Conservation (phyloP, 2,113 vertebrate genomes). For the Phrynosoma platyrhinos region DNA sequence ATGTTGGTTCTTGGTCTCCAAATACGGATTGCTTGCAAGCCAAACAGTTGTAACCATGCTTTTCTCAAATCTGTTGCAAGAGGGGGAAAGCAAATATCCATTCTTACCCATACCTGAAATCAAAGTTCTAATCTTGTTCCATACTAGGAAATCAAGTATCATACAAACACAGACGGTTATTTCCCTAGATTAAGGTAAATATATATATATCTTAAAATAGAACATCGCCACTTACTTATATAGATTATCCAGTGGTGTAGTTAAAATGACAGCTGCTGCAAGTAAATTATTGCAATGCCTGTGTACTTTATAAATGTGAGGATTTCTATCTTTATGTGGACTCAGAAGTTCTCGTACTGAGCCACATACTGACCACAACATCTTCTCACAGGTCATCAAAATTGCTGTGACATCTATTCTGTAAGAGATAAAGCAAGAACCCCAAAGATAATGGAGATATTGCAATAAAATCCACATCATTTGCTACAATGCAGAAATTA, state of each 20-base stretch:
- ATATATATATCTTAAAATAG: constrained; percentile 35
- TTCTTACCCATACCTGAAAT: not conserved
- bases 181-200: constrained; percentile 1
- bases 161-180: not conserved
- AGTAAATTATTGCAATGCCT: constrained; percentile 89
- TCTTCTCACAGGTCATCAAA: constrained; percentile 88
- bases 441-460: not conserved
- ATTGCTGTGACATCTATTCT: constrained; percentile 90
- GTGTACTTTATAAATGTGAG: constrained; percentile 86
- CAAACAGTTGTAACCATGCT: not conserved
- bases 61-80: not conserved
- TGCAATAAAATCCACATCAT: constrained; percentile 16
- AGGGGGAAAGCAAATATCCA: not conserved
- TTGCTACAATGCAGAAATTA: not conserved
- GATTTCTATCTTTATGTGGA: constrained; percentile 68
- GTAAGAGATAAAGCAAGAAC: constrained; percentile 43
- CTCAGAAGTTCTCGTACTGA: constrained; percentile 81
- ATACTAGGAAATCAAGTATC: not conserved
- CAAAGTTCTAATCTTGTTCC: not conserved
- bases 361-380: constrained; percentile 90
- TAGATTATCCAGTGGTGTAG: constrained; percentile 85
- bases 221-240: constrained; percentile 81
- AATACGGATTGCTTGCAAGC: not conserved
- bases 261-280: constrained; percentile 82
- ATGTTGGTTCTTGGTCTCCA: no score